Base-by-base conservation (phyloP, 2,888 invertebrate species). In the Sminthurides aquaticus region DNA sequence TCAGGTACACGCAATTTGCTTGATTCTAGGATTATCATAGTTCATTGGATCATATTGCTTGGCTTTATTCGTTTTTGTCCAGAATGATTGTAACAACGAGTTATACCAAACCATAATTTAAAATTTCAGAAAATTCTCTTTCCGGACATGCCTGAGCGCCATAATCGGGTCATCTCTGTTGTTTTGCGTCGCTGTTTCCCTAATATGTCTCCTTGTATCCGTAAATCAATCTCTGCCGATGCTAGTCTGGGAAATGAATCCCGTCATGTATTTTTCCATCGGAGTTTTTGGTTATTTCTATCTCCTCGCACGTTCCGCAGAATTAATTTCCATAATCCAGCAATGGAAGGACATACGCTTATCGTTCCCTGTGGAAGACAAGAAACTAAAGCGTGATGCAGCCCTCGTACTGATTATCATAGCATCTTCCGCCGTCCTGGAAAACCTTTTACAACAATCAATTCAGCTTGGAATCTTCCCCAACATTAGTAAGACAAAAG, bases 271-370 rank as follows among this genome's bases (percentile, higher is more conserved):
- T 24, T 62, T 25, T 43, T 57, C 34, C 18, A 27, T 57, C 3
- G 57, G 62, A 18, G 26, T n/a, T 20, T 62, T 62, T 25, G 28
- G 57, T 52, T 62, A 62, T 27, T 29, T 49, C 26, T 62, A 57
- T 25, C 22, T 62, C 20, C 26, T 49, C 2, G 11, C 8, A 2
- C 3, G 34, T 11, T 25, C 3, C 2, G 24, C 48, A n/a, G 22
- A 20, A 3, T 27, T 62, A 2, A 8, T 57, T 15, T 3, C 5
- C 11, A 3, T 62, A 3, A 28, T 62, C 5, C 24, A 62, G 3
- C 11, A 49, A 1, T 62, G 56, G 48, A 25, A 49, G 3, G 20
- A n/a, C 8, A 2, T 57, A 8, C 3, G 11, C 2, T 18, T 57
- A 15, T 62, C 62, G 1, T 56, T 62, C 26, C 1, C 3, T 2